Base-by-base conservation (phyloP, 2,888 invertebrate species). In the Metalampra italica region DNA sequence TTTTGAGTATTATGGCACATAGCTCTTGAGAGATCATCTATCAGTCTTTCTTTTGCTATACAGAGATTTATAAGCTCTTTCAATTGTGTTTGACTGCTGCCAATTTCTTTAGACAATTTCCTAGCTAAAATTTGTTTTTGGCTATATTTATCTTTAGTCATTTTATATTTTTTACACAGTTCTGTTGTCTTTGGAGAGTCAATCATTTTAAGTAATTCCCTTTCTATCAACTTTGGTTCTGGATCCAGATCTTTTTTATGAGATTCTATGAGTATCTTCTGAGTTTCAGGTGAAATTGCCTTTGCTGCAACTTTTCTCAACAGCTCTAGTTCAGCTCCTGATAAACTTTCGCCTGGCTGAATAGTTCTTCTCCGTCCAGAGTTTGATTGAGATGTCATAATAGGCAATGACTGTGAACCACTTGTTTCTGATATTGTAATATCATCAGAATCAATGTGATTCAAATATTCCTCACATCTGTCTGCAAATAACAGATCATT, bases 61-160 rank as follows among this genome's bases (percentile, higher is more conserved):
- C 90, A 90, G 22, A 94, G 90, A 64, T 92, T 91, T 62, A 95
- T 93, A 22, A 95, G 79, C 74, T 95, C 95, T 59, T 92, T 92
- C 3, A 95, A 89, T 69, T 94, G 93, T 55, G 92, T 90, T 62
- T 94, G 92, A 36, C 92, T 92, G 13, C 91, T 91, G 50, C 92
- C 92, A 43, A 94, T 91, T 73, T 94, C 93, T 53, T 86, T 89
- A 22, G 87, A 86, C 29, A 90, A 64, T 61, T 90, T 90, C 48
- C 87, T 72, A 34, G 88, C 84, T 53, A 90, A 68, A 52, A 82
- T 79, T 66, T 90, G 88, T 60, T 90, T 90, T 55, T 90, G 88
- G 42, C 82, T 74, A 64, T 87, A 90, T 62, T 90, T 90, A 55
- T 90, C 89, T 59, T 85, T 85, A 30, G 91, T 81, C 12, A 88